Evolutionary conservation across 2,888 invertebrate genomes (phyloP).

Genomic region (Caenorhabditis panamensis): DNA sequence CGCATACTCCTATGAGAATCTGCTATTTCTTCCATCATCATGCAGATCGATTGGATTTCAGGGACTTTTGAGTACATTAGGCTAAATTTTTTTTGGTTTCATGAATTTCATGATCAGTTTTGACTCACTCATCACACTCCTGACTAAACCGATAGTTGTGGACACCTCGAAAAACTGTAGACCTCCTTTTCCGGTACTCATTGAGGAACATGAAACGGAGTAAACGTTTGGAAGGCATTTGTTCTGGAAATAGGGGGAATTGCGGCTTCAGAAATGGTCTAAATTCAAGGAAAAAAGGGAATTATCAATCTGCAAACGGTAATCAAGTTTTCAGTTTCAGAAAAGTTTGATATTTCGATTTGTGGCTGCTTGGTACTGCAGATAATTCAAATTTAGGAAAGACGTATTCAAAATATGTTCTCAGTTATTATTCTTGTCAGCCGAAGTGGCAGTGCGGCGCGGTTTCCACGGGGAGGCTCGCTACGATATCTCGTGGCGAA

Average conservation of each 20-base stretch:
- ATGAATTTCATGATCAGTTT: not conserved
- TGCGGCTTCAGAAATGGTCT: too few relatives aligned
- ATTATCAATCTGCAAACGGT: too few relatives aligned
- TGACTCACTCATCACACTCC: slow-evolving; percentile 54
- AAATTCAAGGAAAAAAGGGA: too few relatives aligned
- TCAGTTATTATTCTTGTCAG: too few relatives aligned
- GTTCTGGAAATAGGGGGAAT: slow-evolving; percentile 48
- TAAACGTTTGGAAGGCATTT: slow-evolving; percentile 65
- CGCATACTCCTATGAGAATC: slow-evolving; percentile 72
- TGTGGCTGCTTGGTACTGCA: too few relatives aligned
- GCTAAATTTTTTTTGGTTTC: slow-evolving; percentile 17
- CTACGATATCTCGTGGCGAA: too few relatives aligned
- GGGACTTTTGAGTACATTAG: slow-evolving; percentile 62
- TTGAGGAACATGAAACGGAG: slow-evolving; percentile 56
- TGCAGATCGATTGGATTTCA: slow-evolving; percentile 71
- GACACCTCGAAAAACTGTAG: slow-evolving; percentile 60
- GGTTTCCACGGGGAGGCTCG: too few relatives aligned
- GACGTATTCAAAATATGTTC: too few relatives aligned
- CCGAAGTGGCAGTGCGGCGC: too few relatives aligned
- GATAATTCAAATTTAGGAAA: too few relatives aligned
- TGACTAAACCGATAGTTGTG: slow-evolving; percentile 61
- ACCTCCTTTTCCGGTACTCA: slow-evolving; percentile 59
- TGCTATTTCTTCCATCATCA: slow-evolving; percentile 74
- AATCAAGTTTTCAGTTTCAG: too few relatives aligned
- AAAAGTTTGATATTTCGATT: too few relatives aligned